phyloP scores from a whole-genome alignment of 64 coral and sea anemone genomes.

The Cladopsammia gracilis region DNA sequence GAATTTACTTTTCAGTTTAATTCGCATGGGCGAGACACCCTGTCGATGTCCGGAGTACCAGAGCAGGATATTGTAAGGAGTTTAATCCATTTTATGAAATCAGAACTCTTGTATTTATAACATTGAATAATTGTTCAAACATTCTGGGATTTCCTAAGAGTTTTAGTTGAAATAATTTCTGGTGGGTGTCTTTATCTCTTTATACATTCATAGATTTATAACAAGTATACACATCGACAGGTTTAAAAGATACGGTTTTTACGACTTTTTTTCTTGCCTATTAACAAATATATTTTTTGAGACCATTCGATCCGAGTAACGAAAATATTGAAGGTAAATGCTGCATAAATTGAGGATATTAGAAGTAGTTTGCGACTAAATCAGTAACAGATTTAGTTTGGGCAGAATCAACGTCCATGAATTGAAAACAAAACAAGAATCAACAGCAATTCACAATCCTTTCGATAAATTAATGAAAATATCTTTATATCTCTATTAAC shows the following conservation, averaged over 20 bases:
- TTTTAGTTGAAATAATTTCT: neutral
- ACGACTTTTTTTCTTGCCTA: neutral
- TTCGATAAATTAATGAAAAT: conserved; percentile 15
- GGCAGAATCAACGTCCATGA: neutral
- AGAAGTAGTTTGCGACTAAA: neutral
- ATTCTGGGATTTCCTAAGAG: conserved; percentile 2
- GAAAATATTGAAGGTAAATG: neutral
- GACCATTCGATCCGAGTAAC: neutral
- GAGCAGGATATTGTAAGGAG: conserved; percentile 17
- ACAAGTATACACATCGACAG: neutral
- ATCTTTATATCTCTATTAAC: conserved; percentile 26
- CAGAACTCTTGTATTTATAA: conserved; percentile 5
- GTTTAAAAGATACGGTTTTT: conserved; percentile 3
- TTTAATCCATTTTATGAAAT: conserved; percentile 53
- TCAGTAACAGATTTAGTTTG: neutral
- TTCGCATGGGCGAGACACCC: neutral
- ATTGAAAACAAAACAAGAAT: neutral
- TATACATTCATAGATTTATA: conserved; percentile 17
- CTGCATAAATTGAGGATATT: neutral
- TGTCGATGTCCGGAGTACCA: conserved; percentile 10
- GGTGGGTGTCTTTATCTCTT: neutral
- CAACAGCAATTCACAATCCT: neutral
- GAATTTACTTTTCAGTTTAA: conserved; percentile 33
- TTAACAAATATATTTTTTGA: conserved; percentile 7
- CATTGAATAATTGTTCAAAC: neutral